These are phyloP conservation scores for Aurelia coerulea DNA, from an alignment of 30 jellyfish, hydroid and myxozoan species.

Conservation along the genomic window DNA sequence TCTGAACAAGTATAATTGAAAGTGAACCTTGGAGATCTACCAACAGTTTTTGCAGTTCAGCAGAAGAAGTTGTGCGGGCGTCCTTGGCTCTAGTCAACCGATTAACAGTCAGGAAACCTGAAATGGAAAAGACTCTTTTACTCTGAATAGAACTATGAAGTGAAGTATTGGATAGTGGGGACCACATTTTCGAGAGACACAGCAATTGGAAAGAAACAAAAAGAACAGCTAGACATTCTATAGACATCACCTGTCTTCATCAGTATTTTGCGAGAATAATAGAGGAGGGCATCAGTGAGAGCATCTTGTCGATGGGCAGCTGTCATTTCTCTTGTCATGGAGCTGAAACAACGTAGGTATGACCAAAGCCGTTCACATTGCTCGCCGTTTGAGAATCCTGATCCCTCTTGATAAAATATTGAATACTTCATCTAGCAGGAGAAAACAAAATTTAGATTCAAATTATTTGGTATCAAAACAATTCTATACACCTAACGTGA, in stretches of 20 bases:
- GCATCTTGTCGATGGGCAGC: slow-evolving; percentile 58
- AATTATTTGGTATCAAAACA: not conserved
- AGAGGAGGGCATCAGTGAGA: slow-evolving; percentile 55
- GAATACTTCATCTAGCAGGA: slow-evolving; percentile 27
- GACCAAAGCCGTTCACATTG: slow-evolving; percentile 63
- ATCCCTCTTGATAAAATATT: slow-evolving; percentile 25
- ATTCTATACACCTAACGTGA: not conserved
- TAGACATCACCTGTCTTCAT: slow-evolving; percentile 12
- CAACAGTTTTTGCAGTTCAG: slow-evolving; percentile 27
- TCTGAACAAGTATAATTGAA: not conserved
- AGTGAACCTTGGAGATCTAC: not conserved
- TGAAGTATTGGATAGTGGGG: not conserved
- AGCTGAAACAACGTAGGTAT: slow-evolving; percentile 41
- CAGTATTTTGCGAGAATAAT: slow-evolving; percentile 7
- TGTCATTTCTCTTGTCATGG: slow-evolving; percentile 51
- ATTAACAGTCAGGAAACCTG: slow-evolving; percentile 30
- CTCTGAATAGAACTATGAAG: not conserved
- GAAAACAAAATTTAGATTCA: not conserved
- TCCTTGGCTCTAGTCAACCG: slow-evolving; percentile 26
- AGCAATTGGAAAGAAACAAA: not conserved
- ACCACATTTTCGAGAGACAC: not conserved
- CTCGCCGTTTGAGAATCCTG: slow-evolving; percentile 44
- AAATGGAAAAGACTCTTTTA: not conserved
- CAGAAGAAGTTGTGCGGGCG: slow-evolving; percentile 25
- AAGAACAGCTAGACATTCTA: not conserved